Evolutionary conservation across 2,797 vertebrate species (phyloP), one percentile per base, ranked within the genome.

Genomic region (Galaxias olidus): DNA sequence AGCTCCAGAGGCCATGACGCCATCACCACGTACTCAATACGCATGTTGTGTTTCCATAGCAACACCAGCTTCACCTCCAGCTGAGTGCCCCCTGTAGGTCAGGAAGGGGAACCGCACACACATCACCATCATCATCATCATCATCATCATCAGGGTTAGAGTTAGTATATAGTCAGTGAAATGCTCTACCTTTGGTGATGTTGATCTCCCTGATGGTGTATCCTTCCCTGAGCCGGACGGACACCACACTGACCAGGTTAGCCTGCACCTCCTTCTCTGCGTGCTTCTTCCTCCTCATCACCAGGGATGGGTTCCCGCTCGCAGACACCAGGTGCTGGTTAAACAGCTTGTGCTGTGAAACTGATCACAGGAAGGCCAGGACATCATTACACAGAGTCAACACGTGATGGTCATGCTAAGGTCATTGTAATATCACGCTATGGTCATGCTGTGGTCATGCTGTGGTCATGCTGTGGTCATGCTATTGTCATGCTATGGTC

Each of bases 31-130:
- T 99, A 99, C 80, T 99, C 97, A 0, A 99, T 96, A 40, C 96
- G 94, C 96, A 99, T 98, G 89, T 99, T 98, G 86, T 99, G 98
- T 69, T 99, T 99, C 97, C 97, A 99, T 1, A 99, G 86, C 60
- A 99, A 78, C 54, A 99, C 93, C 30, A 99, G 88, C 71, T 99
- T 98, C 73, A 98, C 95, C 84, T 99, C 98, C 81, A 99, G 88
- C 78, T 98, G 95, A 72, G 93, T 92, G 41, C 96, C 96, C 66
- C 96, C 97, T 97, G 56, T 13, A 7, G 61, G 44, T 17, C 15
- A 54, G 8, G 47, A 41, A 53, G 8, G 52, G 6, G 41, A 54
- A 19, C 10, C 10, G 15, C 1, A 50, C 13, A 50, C 14, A 13
- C 43, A 20, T n/a, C 4, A 51, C 17, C 15, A 17, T 51, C 14